Base-by-base conservation (phyloP, 1,140 invertebrate genomes). In the Yoshiicerus persimilis region DNA sequence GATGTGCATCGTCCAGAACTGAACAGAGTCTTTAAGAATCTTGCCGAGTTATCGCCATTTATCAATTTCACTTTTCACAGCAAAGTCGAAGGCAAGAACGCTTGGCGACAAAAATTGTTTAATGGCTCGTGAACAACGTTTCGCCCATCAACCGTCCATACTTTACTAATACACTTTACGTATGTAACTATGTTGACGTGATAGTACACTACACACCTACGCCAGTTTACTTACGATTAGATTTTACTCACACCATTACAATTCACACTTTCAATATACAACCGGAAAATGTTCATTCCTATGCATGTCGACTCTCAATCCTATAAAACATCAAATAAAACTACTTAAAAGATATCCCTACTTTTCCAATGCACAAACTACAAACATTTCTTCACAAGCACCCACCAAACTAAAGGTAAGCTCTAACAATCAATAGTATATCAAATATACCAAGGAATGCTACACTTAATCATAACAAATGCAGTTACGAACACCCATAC, bases 41-140 rank as follows among this genome's bases (percentile, higher is more conserved):
- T 80, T 80, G 30, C 32, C 75, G 75, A 80, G 75, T 80, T 84
- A 84, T 47, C 83, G 83, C 47, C 83, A 84, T 84, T 84, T 84
- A 84, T 84, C 83, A 84, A 62, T 84, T 84, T 84, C 83, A 84
- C 38, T 84, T 84, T 84, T 80, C 75, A 16, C 1, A 13, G 20
- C 83, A 62, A 83, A 84, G 83, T 56, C 83, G 41, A 84, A 62
- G 83, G 83, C 23, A 47, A 47, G 41, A 84, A 84, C 23, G 83
- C 23, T 56, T 84, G 83, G 41, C 38, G 38, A 84, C 83, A 84
- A 62, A 84, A 84, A 84, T 84, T 84, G 83, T 84, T 84, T 47
- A 84, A 84, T 84, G 83, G 83, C 25, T 84, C 83, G 83, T 84
- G 41, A 84, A 84, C 39, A 62, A 80, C 75, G 75, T 80, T 80